These are phyloP conservation scores for Kradibia gibbosae DNA, from an alignment of 1,140 invertebrate genomes.

Conservation along the genomic window DNA sequence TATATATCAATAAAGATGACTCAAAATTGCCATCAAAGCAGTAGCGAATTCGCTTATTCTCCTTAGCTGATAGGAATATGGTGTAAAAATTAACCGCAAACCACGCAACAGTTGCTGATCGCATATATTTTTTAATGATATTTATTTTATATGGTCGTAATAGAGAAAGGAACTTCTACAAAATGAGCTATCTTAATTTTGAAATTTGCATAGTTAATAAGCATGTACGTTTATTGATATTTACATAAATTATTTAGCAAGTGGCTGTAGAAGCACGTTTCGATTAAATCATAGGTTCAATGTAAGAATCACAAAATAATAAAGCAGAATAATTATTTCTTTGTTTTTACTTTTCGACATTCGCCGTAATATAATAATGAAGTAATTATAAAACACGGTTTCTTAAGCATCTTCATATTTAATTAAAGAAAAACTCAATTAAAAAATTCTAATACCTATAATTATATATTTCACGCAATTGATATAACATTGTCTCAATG, in stretches of 20 bases:
- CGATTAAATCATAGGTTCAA: background rate
- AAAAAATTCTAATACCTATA: background rate
- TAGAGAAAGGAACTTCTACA: constrained; percentile 1
- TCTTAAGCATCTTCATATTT: too few relatives aligned
- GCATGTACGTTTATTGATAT: background rate
- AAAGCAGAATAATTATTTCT: background rate
- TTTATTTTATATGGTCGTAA: background rate
- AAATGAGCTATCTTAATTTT: constrained; percentile 5
- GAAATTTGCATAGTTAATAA: background rate
- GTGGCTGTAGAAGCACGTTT: background rate
- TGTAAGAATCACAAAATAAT: background rate
- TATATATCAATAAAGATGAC: constrained; percentile 38
- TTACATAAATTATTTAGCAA: background rate
- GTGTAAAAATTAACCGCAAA: constrained; percentile 36
- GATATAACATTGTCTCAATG: background rate
- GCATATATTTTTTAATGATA: constrained; percentile 12
- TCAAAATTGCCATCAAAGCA: constrained; percentile 6
- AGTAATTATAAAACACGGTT: too few relatives aligned
- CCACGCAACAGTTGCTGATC: constrained; percentile 17
- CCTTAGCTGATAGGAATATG: background rate
- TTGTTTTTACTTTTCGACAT: background rate
- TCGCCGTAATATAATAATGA: background rate
- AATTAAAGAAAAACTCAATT: too few relatives aligned
- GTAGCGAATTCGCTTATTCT: background rate
- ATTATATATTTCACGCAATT: background rate